Conservation (phyloP, 2,113 vertebrate genomes). For the Melanostigma gelatinosum region DNA sequence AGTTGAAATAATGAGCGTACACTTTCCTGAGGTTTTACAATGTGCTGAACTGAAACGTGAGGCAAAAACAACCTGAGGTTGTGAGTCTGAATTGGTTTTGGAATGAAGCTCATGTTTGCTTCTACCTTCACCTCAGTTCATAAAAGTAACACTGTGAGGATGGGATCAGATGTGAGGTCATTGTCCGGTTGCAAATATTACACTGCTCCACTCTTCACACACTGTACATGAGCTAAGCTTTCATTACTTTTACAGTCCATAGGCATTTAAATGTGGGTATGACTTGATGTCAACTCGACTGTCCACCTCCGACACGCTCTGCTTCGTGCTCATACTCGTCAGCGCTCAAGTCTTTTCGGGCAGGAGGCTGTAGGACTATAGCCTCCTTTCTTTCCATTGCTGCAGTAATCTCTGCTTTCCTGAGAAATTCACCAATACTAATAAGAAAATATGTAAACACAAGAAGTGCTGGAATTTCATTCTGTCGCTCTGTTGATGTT, state of each 20-base stretch:
- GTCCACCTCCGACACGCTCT: not conserved
- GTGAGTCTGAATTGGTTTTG: not conserved
- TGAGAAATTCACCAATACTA: not conserved
- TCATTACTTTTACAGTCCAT: not conserved
- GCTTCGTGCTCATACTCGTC: not conserved
- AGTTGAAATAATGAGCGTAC: not conserved
- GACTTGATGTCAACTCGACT: not conserved
- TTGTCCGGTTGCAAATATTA: not conserved
- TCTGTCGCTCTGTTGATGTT: not conserved
- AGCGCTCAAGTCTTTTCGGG: not conserved
- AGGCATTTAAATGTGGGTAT: not conserved
- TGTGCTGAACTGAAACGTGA: not conserved
- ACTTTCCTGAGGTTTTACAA: slow-evolving; percentile 12
- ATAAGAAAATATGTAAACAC: slow-evolving; percentile 11
- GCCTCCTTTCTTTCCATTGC: not conserved
- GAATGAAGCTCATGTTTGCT: not conserved
- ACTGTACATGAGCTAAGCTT: slow-evolving; percentile 1
- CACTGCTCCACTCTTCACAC: not conserved
- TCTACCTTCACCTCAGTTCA: not conserved
- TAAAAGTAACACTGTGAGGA: not conserved
- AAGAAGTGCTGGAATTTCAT: not conserved
- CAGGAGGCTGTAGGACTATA: not conserved
- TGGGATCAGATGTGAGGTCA: not conserved
- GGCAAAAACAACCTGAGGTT: not conserved
- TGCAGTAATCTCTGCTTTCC: not conserved